Base-by-base conservation (phyloP, 2,113 vertebrate genomes). In the Microcebus ravelobensis region DNA sequence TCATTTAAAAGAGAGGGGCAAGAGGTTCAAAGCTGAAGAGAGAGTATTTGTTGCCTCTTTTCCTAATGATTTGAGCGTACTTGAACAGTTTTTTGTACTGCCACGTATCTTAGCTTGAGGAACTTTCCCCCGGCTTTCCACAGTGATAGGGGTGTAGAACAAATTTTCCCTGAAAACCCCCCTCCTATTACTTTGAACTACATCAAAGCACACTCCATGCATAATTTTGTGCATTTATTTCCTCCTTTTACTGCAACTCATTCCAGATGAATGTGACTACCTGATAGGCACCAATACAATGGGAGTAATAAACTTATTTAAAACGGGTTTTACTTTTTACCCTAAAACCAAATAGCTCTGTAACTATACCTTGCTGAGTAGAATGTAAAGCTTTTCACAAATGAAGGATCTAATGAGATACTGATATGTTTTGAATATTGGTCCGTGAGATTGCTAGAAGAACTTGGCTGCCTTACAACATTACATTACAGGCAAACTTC, bases 391-490 rank as follows among this genome's bases (percentile, higher is more conserved):
- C 76, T 96, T 86, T 90, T 94, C 88, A 90, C 39, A 96, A 96
- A 94, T 90, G 87, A 82, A 96, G 77, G 42, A 63, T 87, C 97
- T 97, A 95, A 97, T 74, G 81, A 98, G 97, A 95, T 94, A 97
- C 96, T 96, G 96, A 95, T 95, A 97, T 68, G 83, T 94, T 98
- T 97, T 97, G 87, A 98, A 95, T 94, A 94, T 94, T 61, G 93
- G 95, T 79, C 87, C 61, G 23, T n/a, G 83, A 77, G 81, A 90
- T 90, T 95, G 70, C 93, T 95, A 80, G 97, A 91, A 96, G 97
- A 95, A 93, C 87, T 97, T 98, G 97, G 97, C 97, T 88, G 90
- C 87, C 79, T 96, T 82, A 85, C 89, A 94, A 27, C 79, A 94
- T 97, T 94, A 96, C 59, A 2, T 89, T 97, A 97, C 67, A 91